phyloP scores from a whole-genome alignment of 2,797 vertebrate species.

The Catostomus latipinnis region DNA sequence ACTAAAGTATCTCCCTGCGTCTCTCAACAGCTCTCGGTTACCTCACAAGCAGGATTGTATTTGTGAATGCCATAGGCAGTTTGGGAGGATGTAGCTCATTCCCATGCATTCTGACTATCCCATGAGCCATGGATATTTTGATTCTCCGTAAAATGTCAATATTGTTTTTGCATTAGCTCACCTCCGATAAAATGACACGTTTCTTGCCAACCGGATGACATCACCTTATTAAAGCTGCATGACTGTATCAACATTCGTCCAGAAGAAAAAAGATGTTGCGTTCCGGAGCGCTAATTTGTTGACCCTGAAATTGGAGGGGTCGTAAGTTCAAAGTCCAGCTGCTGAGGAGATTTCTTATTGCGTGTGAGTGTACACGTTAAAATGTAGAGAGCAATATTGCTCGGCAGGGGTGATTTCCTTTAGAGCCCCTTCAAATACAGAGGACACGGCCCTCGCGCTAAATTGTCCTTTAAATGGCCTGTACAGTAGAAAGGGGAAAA shows the following conservation, averaged over 20 bases:
- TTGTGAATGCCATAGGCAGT: not conserved
- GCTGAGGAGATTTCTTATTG: constrained; percentile 50
- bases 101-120: constrained; percentile 39
- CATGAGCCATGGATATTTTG: constrained; percentile 53
- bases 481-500: constrained; percentile 56
- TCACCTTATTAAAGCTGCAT: constrained; percentile 58
- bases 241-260: constrained; percentile 64
- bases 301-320: constrained; percentile 67
- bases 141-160: constrained; percentile 61
- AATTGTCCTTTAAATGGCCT: constrained; percentile 62
- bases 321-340: constrained; percentile 70
- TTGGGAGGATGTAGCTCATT: constrained; percentile 26
- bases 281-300: constrained; percentile 66
- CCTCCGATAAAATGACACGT: constrained; percentile 61
- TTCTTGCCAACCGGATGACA: constrained; percentile 59
- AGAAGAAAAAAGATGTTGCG: constrained; percentile 47
- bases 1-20: constrained; percentile 26
- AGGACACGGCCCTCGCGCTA: constrained; percentile 58
- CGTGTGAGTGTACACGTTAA: constrained; percentile 19
- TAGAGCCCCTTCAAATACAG: constrained; percentile 53
- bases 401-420: constrained; percentile 62
- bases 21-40: constrained; percentile 22
- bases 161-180: constrained; percentile 68
- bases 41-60: constrained; percentile 34
- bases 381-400: not conserved